Percentiles rank a stretch among this genome's conserved stretches.
These are phyloP conservation scores for Corynorhinus townsendii DNA, from an alignment of 2,113 vertebrate species.

Conservation along the genomic window DNA sequence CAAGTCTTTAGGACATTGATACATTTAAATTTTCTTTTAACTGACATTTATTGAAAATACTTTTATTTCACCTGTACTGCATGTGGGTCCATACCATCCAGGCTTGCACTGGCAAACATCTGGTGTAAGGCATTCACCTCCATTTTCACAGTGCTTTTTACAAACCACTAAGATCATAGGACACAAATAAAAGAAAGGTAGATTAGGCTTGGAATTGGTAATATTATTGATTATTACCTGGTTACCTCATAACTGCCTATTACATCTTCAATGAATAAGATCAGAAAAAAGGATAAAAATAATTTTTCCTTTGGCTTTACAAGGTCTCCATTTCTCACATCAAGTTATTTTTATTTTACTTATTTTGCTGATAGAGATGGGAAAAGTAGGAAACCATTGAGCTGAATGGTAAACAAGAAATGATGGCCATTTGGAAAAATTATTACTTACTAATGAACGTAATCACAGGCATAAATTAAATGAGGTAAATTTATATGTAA, in stretches of 20 bases:
- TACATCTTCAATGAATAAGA: neutral
- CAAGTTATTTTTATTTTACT: neutral
- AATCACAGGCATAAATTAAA: conserved; percentile 16
- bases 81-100: conserved; percentile 91
- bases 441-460: neutral
- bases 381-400: neutral
- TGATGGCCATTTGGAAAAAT: neutral
- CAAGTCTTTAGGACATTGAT: neutral
- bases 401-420: neutral
- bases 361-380: neutral
- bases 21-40: neutral
- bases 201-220: neutral
- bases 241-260: neutral
- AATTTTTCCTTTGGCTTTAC: neutral
- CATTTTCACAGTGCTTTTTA: conserved; percentile 93
- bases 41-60: neutral
- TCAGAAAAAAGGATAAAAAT: neutral
- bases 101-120: conserved; percentile 87
- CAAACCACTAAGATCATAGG: conserved; percentile 87
- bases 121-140: conserved; percentile 87
- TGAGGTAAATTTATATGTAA: neutral
- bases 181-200: neutral
- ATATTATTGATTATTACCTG: neutral
- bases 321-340: neutral
- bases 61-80: conserved; percentile 85